Evolutionary conservation across 2,797 vertebrate genomes (phyloP).

Genomic region (Toxotes lorentzi): DNA sequence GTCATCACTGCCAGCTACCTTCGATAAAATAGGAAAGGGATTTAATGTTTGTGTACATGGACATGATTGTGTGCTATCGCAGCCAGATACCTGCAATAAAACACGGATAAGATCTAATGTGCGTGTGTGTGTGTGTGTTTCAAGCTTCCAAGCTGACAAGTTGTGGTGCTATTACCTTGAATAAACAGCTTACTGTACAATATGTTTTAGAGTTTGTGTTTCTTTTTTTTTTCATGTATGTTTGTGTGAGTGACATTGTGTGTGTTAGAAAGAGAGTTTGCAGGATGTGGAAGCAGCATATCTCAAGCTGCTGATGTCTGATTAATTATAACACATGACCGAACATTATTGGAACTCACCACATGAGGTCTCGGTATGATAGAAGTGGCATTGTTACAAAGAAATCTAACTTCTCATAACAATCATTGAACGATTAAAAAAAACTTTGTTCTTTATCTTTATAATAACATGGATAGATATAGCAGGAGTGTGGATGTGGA

Average conservation of each 20-base stretch:
- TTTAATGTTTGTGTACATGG: slow-evolving; percentile 58
- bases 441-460: slow-evolving; percentile 26
- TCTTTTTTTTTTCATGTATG: neutral
- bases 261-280: neutral
- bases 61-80: slow-evolving; percentile 47
- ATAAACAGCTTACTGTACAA: slow-evolving; percentile 28
- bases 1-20: slow-evolving; percentile 40
- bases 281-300: slow-evolving; percentile 4
- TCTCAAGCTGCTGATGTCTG: slow-evolving; percentile 25
- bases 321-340: slow-evolving; percentile 4
- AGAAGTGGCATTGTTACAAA: slow-evolving; percentile 16
- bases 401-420: slow-evolving; percentile 41
- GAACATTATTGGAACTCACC: slow-evolving; percentile 14
- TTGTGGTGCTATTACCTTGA: slow-evolving; percentile 9
- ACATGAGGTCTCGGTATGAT: slow-evolving; percentile 20
- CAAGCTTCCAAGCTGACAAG: slow-evolving; percentile 14
- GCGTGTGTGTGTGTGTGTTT: slow-evolving; percentile 21
- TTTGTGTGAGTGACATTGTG: neutral
- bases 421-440: slow-evolving; percentile 24
- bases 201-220: slow-evolving; percentile 7
- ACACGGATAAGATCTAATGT: slow-evolving; percentile 38
- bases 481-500: neutral
- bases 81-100: slow-evolving; percentile 49
- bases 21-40: slow-evolving; percentile 55
- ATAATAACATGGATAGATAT: slow-evolving; percentile 30